Evolutionary conservation across 2,113 vertebrate species (phyloP), one percentile per base, ranked within the genome.

Genomic region (Archocentrus centrarchus): DNA sequence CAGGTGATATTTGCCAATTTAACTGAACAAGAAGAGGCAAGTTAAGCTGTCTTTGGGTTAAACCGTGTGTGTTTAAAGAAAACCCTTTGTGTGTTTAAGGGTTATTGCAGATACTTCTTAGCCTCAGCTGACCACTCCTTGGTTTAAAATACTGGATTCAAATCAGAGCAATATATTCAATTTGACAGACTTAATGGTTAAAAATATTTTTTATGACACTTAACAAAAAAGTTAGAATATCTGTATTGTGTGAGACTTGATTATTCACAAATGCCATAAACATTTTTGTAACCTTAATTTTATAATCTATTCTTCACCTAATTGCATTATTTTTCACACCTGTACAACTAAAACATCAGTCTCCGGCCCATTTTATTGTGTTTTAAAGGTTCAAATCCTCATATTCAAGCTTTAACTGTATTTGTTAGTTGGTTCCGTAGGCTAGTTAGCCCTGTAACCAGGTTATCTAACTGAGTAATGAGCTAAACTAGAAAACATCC

Each of bases 1-100:
- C 78, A 88, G 88, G 83, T 86, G 79, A 88, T 93, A 88, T 90
- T 87, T 91, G 83, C 88, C 88, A 92, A 87, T 90, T 91, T 90
- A 86, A 86, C 70, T 89, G 79, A 76, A 73, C 70, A 76, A 80
- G 86, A 88, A 73, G 60, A 35, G 10, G 58, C 18, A 64, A 88
- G 32, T 75, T 24, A 60, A 50, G 79, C 79, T 70, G 59, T 75
- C 35, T 88, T 78, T 79, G 61, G 59, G 59, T 82, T 78, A 59
- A 61, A 61, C 70, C 20, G 73, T 82, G 82, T 87, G 79, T 83
- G 41, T 83, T 83, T 88, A 86, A 75, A 82, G 70, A 63, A 80
- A 76, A 86, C 13, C 2, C 7, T 39, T 50, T 83, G 63, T 80
- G 73, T 47, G 41, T 44, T 73, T 73, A 73, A 32, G 17, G 44